Evolutionary conservation across 2,888 invertebrate genomes (phyloP).

Genomic region (Didymodactylos carnosus): DNA sequence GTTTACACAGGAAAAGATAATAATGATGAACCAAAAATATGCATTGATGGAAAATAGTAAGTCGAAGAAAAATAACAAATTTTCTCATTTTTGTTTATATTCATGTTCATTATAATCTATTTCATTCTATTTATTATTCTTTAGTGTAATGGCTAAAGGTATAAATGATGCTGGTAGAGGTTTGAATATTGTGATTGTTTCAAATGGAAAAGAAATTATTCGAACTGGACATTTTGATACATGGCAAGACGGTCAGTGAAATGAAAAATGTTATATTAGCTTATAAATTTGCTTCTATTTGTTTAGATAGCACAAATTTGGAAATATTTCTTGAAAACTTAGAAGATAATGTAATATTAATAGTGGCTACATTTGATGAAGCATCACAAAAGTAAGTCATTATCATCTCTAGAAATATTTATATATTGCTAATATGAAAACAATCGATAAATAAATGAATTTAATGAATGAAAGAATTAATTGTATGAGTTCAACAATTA

Average conservation of each 20-base stretch:
- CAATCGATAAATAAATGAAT: too few species aligned
- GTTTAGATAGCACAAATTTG: slow-evolving; percentile 33
- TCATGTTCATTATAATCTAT: too few species aligned
- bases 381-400: slow-evolving; percentile 38
- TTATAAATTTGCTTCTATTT: neutral
- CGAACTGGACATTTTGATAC: slow-evolving; percentile 40
- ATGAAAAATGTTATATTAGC: neutral
- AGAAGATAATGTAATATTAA: slow-evolving; percentile 36
- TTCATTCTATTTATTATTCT: too few species aligned
- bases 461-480: neutral
- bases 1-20: slow-evolving; percentile 39
- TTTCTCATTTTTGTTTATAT: neutral
- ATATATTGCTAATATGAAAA: too few species aligned
- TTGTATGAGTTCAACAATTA: neutral
- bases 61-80: too few species aligned
- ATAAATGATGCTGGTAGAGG: slow-evolving; percentile 40
- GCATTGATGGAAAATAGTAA: slow-evolving; percentile 39
- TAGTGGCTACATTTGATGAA: slow-evolving; percentile 41
- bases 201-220: slow-evolving; percentile 34
- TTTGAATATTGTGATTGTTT: slow-evolving; percentile 39
- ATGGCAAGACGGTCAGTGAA: slow-evolving; percentile 34
- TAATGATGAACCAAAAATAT: slow-evolving; percentile 38
- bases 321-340: slow-evolving; percentile 35
- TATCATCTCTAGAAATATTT: too few species aligned
- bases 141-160: slow-evolving; percentile 31